Base-by-base conservation (phyloP, 2,888 invertebrate genomes). In the Drosophila lacicola region DNA sequence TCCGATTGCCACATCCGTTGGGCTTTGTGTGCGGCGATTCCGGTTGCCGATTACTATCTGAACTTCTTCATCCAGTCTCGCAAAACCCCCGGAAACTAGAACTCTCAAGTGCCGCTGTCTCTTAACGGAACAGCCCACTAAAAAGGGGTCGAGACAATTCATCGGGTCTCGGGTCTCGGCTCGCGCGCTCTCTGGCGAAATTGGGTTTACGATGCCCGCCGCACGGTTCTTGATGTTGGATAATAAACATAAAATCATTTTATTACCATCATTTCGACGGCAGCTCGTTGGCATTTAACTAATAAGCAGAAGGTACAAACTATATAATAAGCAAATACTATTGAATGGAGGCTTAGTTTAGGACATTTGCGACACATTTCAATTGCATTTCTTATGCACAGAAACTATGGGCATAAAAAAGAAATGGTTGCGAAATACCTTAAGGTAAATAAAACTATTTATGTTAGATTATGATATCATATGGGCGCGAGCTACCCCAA, bases 161-260 rank as follows among this genome's bases (percentile, higher is more conserved):
- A 44, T 44, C 37, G 39, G 39, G 39, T 54, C 42, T 54, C 21
- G 44, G 41, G 41, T 19, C 42, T 42, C 17, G 17, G 19, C 5
- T 44, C 13, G 19, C 49, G 49, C 36, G 41, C n/a, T 33, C 51
- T 56, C 74, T 74, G 77, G 73, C 64, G 69, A 82, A 83, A 83
- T 68, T 87, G 82, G 83, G 83, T 83, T 83, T 83, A 83, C 84
- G 83, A 83, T 39, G 74, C 61, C 76, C 49, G 56, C 70, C 56
- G 56, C 78, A 63, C 69, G 49, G 51, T 39, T 33, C 70, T 61
- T 80, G 73, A 72, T 72, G 86, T 51, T 50, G 29, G 85, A 85
- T 85, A 75, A 85, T 85, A 85, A 85, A 78, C 88, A 86, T 85
- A 85, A 85, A 85, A 85, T 88, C 55, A 80, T 85, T 85, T 85